A percentile compares a stretch with the other conserved stretches of the same genome.
These are phyloP conservation scores for Propithecus perrieri DNA, from an alignment of 2,797 vertebrate species.

Conservation along the genomic window DNA sequence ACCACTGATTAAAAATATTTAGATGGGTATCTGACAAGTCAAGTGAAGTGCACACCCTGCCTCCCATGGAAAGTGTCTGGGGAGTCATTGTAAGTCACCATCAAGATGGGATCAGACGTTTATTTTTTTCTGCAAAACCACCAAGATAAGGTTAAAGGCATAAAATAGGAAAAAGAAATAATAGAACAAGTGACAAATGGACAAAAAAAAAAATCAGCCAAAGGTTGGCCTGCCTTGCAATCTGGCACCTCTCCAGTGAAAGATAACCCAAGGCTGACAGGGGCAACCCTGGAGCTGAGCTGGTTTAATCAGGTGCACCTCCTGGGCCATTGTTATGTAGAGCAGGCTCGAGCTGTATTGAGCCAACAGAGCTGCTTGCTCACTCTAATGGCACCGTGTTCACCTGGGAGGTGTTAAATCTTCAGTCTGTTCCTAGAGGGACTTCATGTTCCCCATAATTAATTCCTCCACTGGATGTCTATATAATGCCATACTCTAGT, in stretches of 20 bases:
- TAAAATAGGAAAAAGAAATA: background rate
- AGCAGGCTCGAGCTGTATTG: background rate
- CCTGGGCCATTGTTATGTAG: background rate
- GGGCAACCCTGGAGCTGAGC: background rate
- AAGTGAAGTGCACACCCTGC: background rate
- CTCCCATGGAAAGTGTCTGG: background rate
- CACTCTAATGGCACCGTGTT: background rate
- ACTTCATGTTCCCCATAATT: slow-evolving; percentile 68
- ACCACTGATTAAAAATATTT: slow-evolving; percentile 14
- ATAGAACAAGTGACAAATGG: background rate
- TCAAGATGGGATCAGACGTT: background rate
- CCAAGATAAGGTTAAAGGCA: background rate
- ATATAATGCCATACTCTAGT: slow-evolving; percentile 32
- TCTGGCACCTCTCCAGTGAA: background rate
- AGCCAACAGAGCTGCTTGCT: background rate
- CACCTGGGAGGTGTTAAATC: slow-evolving; percentile 63
- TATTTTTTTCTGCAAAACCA: slow-evolving; percentile 18
- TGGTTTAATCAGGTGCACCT: background rate
- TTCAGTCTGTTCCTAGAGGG: slow-evolving; percentile 50
- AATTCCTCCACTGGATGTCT: slow-evolving; percentile 73
- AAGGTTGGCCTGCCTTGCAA: background rate
- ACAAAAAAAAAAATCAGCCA: background rate
- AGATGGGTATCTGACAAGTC: background rate
- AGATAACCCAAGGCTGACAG: background rate
- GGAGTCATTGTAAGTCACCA: background rate